A percentile compares a stretch with the other conserved stretches of the same genome.
Evolutionary conservation across 1,140 invertebrate species (phyloP).

Genomic region (Aphaenogaster ashmeadi): DNA sequence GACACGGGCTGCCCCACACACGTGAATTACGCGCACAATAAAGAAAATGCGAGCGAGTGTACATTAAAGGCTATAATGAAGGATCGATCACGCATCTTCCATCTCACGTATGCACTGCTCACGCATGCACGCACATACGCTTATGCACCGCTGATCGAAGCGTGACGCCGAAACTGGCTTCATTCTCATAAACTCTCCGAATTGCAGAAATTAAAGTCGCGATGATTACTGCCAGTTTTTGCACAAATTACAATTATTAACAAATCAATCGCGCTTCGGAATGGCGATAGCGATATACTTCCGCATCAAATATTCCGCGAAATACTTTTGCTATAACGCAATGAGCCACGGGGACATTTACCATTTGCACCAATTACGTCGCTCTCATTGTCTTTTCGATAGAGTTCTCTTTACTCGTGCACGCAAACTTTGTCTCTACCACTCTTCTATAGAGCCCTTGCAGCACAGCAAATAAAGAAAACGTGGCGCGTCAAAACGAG

Average conservation of each 20-base stretch:
- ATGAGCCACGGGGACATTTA: conserved; percentile 13
- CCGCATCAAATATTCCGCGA: not conserved
- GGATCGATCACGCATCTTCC: conserved; percentile 67
- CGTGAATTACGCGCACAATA: conserved; percentile 69
- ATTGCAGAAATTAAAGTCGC: conserved; percentile 36
- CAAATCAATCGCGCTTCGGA: not conserved
- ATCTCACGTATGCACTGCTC: conserved; percentile 52
- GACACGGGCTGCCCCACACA: conserved; percentile 72
- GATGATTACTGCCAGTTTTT: conserved; percentile 11
- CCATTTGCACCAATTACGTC: conserved; percentile 48
- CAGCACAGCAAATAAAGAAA: conserved; percentile 69
- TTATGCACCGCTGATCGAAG: conserved; percentile 36
- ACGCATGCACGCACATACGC: conserved; percentile 67
- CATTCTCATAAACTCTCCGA: conserved; percentile 17
- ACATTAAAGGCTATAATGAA: conserved; percentile 65
- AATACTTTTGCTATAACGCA: conserved; percentile 28
- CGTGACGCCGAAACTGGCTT: conserved; percentile 11
- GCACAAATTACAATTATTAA: not conserved
- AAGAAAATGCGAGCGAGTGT: conserved; percentile 67
- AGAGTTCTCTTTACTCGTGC: conserved; percentile 45
- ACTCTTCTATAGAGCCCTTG: conserved; percentile 15
- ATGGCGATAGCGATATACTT: conserved; percentile 21
- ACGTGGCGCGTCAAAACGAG: conserved; percentile 68
- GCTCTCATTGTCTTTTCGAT: conserved; percentile 61
- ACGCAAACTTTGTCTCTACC: conserved; percentile 46